Evolutionary conservation across 2,113 vertebrate species (phyloP).

Genomic region (Dipodomys stephensi): DNA sequence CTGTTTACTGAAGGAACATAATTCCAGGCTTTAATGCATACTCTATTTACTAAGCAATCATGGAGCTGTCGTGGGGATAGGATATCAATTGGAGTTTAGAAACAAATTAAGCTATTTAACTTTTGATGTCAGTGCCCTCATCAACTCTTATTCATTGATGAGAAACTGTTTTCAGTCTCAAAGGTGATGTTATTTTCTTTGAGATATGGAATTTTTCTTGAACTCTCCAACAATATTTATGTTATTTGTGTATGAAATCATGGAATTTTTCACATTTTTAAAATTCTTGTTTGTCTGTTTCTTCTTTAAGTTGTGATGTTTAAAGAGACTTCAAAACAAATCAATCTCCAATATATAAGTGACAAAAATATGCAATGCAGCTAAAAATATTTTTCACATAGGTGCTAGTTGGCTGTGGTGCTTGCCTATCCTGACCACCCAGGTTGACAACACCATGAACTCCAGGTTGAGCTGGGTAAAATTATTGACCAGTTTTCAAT

Average conservation of each 20-base stretch:
- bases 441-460: conserved; percentile 72
- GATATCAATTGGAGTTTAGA: conserved; percentile 39
- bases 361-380: conserved; percentile 70
- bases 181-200: neutral
- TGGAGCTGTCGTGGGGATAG: neutral
- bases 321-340: conserved; percentile 72
- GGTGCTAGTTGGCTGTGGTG: conserved; percentile 74
- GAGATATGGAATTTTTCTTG: neutral
- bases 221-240: neutral
- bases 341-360: conserved; percentile 68
- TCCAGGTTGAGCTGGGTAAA: conserved; percentile 64
- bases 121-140: neutral
- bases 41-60: conserved; percentile 41
- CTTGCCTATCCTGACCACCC: conserved; percentile 79
- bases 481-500: conserved; percentile 78
- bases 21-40: conserved; percentile 23
- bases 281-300: neutral
- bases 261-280: neutral
- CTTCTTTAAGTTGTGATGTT: conserved; percentile 49
- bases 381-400: conserved; percentile 72
- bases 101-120: conserved; percentile 58
- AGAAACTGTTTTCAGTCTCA: neutral
- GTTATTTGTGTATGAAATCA: neutral
- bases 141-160: neutral
- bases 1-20: conserved; percentile 27